Evolutionary conservation across 2,888 invertebrate species (phyloP).

Genomic region (Calephelis perditalis): DNA sequence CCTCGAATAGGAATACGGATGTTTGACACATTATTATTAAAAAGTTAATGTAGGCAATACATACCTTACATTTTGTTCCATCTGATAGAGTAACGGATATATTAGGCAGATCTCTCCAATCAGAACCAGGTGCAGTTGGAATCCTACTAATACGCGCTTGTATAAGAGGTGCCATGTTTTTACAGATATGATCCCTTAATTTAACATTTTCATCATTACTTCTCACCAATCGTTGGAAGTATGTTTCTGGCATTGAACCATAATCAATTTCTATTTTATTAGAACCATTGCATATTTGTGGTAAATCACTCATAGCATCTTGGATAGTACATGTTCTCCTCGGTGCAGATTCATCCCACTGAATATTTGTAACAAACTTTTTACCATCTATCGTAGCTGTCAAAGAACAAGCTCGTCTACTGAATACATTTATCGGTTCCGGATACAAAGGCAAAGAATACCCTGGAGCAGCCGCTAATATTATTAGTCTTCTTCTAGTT

Average conservation of each 20-base stretch:
- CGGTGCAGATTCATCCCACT: conserved; percentile 84
- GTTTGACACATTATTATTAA: too few relatives aligned
- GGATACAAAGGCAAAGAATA: conserved; percentile 85
- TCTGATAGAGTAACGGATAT: conserved; percentile 83
- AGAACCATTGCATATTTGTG: conserved; percentile 85
- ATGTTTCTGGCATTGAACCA: conserved; percentile 82
- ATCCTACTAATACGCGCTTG: conserved; percentile 87
- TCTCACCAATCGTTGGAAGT: conserved; percentile 86
- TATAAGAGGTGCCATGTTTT: conserved; percentile 89
- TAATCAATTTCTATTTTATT: conserved; percentile 84
- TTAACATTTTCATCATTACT: conserved; percentile 75
- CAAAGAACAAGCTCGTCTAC: conserved; percentile 80
- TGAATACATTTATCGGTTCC: conserved; percentile 88
- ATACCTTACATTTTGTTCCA: conserved; percentile 80
- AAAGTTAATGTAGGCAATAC: neutral
- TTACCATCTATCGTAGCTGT: conserved; percentile 66
- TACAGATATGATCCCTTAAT: conserved; percentile 88
- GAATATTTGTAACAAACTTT: conserved; percentile 71
- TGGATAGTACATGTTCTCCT: conserved; percentile 86
- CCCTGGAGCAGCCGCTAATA: conserved; percentile 90
- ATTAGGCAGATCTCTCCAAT: conserved; percentile 93
- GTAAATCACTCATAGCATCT: conserved; percentile 91
- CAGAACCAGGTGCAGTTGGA: conserved; percentile 85
- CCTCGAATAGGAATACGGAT: too few relatives aligned
- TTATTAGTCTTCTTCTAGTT: conserved; percentile 86